These are phyloP conservation scores for Balaeniceps rex DNA, from an alignment of 2,113 vertebrate species.

Conservation along the genomic window DNA sequence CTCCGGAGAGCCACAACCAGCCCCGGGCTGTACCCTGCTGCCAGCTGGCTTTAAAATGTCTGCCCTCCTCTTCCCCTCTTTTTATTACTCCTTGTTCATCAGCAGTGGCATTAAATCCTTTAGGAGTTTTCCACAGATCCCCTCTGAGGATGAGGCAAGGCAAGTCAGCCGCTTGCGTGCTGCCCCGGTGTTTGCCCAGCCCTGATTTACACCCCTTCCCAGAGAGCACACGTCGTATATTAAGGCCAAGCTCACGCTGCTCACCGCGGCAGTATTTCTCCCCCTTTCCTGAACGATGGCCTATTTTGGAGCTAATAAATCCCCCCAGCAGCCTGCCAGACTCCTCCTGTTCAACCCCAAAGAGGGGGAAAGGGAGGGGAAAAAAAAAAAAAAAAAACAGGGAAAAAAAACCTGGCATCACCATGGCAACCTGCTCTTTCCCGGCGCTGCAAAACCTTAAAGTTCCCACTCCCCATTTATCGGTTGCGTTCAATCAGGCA, in stretches of 20 bases:
- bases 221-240: background rate
- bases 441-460: background rate
- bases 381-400: background rate
- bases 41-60: background rate
- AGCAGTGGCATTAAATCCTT: background rate
- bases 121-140: background rate
- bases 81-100: background rate
- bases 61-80: background rate
- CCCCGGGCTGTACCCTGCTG: background rate
- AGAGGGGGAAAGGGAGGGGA: background rate
- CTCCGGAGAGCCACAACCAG: background rate
- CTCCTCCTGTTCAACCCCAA: background rate
- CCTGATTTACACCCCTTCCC: background rate
- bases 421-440: conserved; percentile 42
- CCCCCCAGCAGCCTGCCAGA: background rate
- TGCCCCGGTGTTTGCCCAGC: background rate
- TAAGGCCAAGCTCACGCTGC: background rate
- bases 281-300: background rate
- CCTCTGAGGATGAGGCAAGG: background rate
- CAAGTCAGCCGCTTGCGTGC: background rate
- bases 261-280: background rate
- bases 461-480: background rate
- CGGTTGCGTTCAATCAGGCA: background rate
- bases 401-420: background rate
- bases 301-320: background rate